Evolutionary conservation across 2,797 vertebrate species (phyloP).

Genomic region (Notamacropus eugenii): DNA sequence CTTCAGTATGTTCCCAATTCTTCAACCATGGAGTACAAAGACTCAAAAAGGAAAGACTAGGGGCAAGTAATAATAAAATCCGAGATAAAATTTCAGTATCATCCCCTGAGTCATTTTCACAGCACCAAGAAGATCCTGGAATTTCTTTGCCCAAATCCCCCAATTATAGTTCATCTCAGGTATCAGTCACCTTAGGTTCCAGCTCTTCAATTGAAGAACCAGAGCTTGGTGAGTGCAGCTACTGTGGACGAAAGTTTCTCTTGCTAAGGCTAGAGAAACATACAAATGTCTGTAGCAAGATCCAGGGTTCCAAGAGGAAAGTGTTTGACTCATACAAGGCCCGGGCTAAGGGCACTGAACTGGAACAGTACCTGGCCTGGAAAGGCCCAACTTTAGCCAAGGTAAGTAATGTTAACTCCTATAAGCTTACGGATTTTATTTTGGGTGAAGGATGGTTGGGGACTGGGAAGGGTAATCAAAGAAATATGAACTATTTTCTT

Average conservation of each 20-base stretch:
- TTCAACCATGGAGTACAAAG: conserved; percentile 65
- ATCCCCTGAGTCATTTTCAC: neutral
- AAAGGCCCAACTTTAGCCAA: conserved; percentile 74
- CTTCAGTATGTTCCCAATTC: conserved; percentile 17
- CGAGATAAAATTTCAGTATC: conserved; percentile 5
- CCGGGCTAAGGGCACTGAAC: conserved; percentile 88
- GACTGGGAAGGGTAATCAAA: neutral
- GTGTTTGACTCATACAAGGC: conserved; percentile 88
- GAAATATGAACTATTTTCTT: neutral
- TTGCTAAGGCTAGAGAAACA: conserved; percentile 88
- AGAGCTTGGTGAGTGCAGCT: conserved; percentile 83
- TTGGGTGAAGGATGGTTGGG: neutral
- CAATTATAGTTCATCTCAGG: neutral
- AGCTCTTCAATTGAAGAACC: conserved; percentile 19
- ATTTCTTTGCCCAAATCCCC: neutral
- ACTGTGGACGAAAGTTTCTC: conserved; percentile 88
- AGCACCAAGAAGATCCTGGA: conserved; percentile 55
- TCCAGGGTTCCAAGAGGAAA: conserved; percentile 84
- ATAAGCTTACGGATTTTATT: conserved; percentile 16
- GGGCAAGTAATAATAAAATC: conserved; percentile 76
- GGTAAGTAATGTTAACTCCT: conserved; percentile 82
- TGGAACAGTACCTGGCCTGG: conserved; percentile 86
- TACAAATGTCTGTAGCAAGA: conserved; percentile 85
- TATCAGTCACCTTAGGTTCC: conserved; percentile 26
- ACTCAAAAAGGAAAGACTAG: conserved; percentile 75